Base-by-base conservation (phyloP, 2,888 invertebrate genomes). In the Ernsta delagoae region DNA sequence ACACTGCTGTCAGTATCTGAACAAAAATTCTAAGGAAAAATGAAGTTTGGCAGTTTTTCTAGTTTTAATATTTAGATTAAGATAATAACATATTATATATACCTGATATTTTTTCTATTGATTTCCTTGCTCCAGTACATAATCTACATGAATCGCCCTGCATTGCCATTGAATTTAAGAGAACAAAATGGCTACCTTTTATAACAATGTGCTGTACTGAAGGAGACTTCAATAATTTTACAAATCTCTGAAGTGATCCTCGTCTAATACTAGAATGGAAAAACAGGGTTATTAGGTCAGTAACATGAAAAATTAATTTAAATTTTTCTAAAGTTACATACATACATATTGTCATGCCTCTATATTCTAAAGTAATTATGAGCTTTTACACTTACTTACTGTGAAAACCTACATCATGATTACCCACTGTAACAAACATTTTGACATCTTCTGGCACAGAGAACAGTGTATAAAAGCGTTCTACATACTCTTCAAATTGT, bases 381-480 rank as follows among this genome's bases (percentile, higher is more conserved):
- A 5, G 24, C 3, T 5, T 53, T 53, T 3, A 9, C 53, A 24
- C 92, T 86, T 90, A 97, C 98, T 95, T 94, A 89, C 98, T 97
- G 93, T 99, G 99, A 89, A 99, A 99, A 67, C 99, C 99, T 77
- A 99, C 96, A 87, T 99, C 99, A 92, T 99, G 99, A 92, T 99
- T 99, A 43, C 99, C 99, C 61, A 96, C 97, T 11, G 97, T 95
- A 64, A 97, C 95, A 84, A 96, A 96, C 73, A 97, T 87, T 73
- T 95, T 92, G 0, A 96, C 95, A 53, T 92, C 87, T 53, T 94
- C 81, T 4, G 97, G 96, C 11, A 96, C 94, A 57, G 94, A 82
- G 88, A 99, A 99, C 75, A 99, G 88, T 67, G 92, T 94, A 71
- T 96, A 89, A 85, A 99, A 99, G 62, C 98, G 94, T 57, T 94